phyloP scores from a whole-genome alignment of 2,113 vertebrate species.

The Panthera leo region DNA sequence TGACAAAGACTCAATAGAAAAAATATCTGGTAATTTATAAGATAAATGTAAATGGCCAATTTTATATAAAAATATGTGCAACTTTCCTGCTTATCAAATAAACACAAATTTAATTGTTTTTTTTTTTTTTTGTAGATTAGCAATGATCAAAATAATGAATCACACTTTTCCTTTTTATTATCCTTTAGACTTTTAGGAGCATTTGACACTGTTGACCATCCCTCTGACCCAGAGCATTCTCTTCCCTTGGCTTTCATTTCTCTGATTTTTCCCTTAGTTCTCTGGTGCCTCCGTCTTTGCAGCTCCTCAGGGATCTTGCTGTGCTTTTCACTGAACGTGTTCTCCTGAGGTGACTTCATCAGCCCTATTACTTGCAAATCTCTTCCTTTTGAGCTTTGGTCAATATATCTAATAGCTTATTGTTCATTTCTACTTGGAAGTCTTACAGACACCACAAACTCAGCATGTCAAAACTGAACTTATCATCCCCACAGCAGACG shows the following conservation, averaged over 20 bases:
- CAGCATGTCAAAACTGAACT: neutral
- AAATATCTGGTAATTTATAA: neutral
- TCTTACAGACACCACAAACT: neutral
- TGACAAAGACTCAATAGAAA: neutral
- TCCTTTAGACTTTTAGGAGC: neutral
- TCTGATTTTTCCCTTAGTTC: neutral
- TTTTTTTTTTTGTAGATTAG: neutral
- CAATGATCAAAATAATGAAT: slow-evolving; percentile 29
- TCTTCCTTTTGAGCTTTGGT: neutral
- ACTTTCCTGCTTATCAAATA: neutral
- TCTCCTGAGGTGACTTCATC: neutral
- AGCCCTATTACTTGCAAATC: neutral
- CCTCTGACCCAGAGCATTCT: neutral
- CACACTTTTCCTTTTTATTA: neutral
- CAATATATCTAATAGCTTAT: neutral
- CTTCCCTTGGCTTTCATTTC: neutral
- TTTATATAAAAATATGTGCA: slow-evolving; percentile 4
- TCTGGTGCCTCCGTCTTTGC: neutral
- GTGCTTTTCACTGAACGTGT: neutral
- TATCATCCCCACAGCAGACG: neutral
- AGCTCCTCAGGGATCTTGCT: neutral
- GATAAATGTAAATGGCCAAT: neutral
- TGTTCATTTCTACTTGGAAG: neutral
- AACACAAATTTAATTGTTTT: neutral
- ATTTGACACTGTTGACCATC: neutral